Percentiles rank a stretch among this genome's conserved stretches.
phyloP scores from a whole-genome alignment of 2,113 vertebrate species.

The Pionites leucogaster region DNA sequence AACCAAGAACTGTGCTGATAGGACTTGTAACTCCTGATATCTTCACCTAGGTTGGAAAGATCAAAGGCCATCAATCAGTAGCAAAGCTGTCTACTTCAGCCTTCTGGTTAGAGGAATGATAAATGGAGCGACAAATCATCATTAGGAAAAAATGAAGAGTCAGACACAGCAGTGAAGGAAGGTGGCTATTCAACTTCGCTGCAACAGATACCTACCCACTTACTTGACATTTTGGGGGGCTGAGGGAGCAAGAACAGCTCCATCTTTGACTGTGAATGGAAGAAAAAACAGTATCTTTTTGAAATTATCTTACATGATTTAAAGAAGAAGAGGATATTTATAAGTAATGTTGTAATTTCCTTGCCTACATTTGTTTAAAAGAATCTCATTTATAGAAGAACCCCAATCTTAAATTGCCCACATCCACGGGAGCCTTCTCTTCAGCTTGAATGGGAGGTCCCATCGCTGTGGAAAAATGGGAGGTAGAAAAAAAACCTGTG shows the following conservation, averaged over 20 bases:
- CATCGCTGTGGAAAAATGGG: background rate
- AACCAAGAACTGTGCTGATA: background rate
- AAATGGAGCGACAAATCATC: background rate
- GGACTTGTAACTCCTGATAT: background rate
- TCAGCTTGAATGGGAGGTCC: background rate
- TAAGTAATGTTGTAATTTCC: background rate
- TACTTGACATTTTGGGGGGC: background rate
- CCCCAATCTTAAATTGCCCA: background rate
- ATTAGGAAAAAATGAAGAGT: background rate
- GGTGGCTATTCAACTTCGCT: background rate
- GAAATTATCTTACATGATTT: background rate
- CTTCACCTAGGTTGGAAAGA: background rate
- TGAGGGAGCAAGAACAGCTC: background rate
- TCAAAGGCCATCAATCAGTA: background rate
- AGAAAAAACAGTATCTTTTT: background rate
- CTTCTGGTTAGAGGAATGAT: background rate
- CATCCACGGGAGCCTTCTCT: background rate
- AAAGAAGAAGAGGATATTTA: background rate
- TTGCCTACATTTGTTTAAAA: background rate
- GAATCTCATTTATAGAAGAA: background rate
- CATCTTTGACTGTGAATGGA: background rate
- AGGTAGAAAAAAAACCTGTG: background rate
- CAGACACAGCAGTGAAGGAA: background rate
- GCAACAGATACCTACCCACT: background rate
- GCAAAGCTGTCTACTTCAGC: background rate